Conservation (phyloP, 2,797 vertebrate species). For the Delichon dasypus region DNA sequence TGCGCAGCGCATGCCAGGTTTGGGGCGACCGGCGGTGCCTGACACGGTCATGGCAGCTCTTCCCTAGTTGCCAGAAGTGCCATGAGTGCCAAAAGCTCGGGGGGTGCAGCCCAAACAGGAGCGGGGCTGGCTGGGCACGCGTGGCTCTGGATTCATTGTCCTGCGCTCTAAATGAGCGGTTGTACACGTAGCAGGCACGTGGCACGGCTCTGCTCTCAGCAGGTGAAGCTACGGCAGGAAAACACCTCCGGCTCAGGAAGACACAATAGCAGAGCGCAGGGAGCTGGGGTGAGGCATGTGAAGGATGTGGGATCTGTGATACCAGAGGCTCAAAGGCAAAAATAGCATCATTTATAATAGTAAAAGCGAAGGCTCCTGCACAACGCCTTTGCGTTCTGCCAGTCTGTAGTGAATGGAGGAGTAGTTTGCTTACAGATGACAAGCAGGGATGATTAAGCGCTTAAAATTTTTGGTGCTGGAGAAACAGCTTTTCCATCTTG, state of each 20-base stretch:
- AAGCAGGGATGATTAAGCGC: slow-evolving; percentile 26
- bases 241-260: slow-evolving; percentile 21
- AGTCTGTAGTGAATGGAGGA: slow-evolving; percentile 29
- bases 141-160: not conserved
- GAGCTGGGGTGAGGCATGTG: not conserved
- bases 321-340: slow-evolving; percentile 9
- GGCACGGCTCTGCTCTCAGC: not conserved
- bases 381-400: slow-evolving; percentile 34
- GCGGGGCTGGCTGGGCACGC: accelerated
- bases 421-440: slow-evolving; percentile 46
- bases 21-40: not conserved
- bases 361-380: not conserved
- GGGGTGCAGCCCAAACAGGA: not conserved
- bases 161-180: not conserved
- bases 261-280: not conserved
- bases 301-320: slow-evolving; percentile 2
- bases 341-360: slow-evolving; percentile 42
- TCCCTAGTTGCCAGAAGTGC: not conserved
- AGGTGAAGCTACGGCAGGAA: not conserved
- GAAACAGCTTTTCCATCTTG: not conserved
- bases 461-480: not conserved
- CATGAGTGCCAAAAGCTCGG: accelerated
- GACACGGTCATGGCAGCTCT: not conserved
- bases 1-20: accelerated
- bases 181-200: not conserved